These are phyloP conservation scores for Zoanthus sociatus DNA, from an alignment of 92 coral and sea anemone genomes.

Conservation along the genomic window DNA sequence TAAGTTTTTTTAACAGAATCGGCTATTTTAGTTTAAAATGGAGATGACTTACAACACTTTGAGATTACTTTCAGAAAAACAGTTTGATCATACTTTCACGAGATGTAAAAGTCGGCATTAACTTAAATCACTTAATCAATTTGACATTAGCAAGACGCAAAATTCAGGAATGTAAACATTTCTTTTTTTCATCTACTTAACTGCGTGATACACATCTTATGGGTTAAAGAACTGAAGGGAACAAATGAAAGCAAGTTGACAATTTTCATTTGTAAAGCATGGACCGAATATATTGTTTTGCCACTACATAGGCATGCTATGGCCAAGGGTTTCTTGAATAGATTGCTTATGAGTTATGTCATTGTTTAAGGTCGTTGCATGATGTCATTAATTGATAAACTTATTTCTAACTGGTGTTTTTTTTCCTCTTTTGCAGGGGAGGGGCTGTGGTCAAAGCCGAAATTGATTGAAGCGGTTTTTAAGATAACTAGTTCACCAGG, in stretches of 20 bases:
- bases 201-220: background rate
- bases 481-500: slow-evolving; percentile 37
- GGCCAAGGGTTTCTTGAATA: background rate
- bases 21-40: background rate
- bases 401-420: background rate
- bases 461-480: slow-evolving; percentile 11
- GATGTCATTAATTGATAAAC: slow-evolving; percentile 5
- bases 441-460: slow-evolving; percentile 42
- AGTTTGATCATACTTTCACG: background rate
- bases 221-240: too few relatives aligned
- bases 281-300: too few relatives aligned
- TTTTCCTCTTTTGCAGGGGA: slow-evolving; percentile 32
- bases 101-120: background rate
- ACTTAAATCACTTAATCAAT: background rate
- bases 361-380: background rate
- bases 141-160: background rate
- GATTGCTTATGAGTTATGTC: background rate
- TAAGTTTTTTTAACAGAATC: background rate
- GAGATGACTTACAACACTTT: background rate
- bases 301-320: background rate
- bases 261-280: too few relatives aligned
- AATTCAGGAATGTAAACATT: background rate
- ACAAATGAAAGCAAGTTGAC: too few relatives aligned
- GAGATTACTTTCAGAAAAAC: background rate
- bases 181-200: too few relatives aligned